Evolutionary conservation across 2,888 invertebrate genomes (phyloP), one percentile per base, ranked within the genome.

Genomic region (Aromia moschata): DNA sequence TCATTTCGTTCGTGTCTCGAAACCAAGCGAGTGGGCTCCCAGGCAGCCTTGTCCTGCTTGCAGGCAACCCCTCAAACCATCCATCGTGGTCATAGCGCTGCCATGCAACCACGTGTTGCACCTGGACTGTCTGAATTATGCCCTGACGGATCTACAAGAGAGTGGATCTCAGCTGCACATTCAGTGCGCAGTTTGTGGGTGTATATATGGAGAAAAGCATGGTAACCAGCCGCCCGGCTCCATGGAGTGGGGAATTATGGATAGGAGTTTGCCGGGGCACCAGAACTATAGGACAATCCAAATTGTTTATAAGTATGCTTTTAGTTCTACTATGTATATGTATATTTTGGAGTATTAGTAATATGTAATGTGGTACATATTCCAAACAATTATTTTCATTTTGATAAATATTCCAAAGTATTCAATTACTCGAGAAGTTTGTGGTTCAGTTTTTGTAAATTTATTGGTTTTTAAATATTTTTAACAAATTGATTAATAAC

Each of bases 171-270:
- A 79, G 56, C 82, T 91, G 70, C 91, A 91, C 78, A 87, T 94
- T 70, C 92, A 92, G 79, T 96, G 96, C 78, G 91, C 92, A 1
- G 90, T 92, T 16, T 95, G 95, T 80, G 93, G 93, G 63, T 88
- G 88, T 70, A 88, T 91, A 70, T 93, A 93, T 79, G 94, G 94
- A 0, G 90, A 91, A 81, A 87, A 87, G 62, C 83, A 85, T 70
- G 92, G 92, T 36, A 92, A 89, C 78, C 94, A 94, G 81, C 93
- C 94, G 1, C 84, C 87, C 16, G 93, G 93, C 58, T 87, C 87
- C 65, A 93, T 93, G 93, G 89, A 91, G 70, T 92, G 92, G 91
- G 86, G 87, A 47, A 83, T 89, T 62, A 85, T 90, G 65, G 87
- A 87, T 62, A 84, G 87, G 65, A 83, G 87, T 61, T 77, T 93